Conservation (phyloP, 2,113 vertebrate species). For the Delphinus delphis region DNA sequence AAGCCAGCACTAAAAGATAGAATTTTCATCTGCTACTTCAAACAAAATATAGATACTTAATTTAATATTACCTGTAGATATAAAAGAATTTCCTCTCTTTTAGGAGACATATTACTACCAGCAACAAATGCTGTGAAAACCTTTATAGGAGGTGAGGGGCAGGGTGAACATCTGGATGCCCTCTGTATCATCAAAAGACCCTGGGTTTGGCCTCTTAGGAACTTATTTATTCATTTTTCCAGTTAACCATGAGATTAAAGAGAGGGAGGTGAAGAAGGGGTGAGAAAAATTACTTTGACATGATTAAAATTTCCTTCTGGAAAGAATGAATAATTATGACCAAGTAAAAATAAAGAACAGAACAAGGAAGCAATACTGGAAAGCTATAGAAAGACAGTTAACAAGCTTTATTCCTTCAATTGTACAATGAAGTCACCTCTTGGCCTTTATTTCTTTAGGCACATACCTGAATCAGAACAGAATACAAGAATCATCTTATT, state of each 20-base stretch:
- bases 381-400: not conserved
- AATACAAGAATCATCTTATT: constrained; percentile 29
- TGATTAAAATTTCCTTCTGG: constrained; percentile 33
- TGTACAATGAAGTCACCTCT: not conserved
- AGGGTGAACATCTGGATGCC: constrained; percentile 71
- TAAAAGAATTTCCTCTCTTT: constrained; percentile 35
- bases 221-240: constrained; percentile 72
- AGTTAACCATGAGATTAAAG: constrained; percentile 64
- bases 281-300: constrained; percentile 56
- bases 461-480: not conserved
- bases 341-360: constrained; percentile 31
- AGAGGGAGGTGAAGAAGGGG: constrained; percentile 9
- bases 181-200: constrained; percentile 65
- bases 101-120: constrained; percentile 56
- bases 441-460: not conserved
- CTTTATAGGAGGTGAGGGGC: constrained; percentile 37
- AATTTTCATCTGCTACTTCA: constrained; percentile 24
- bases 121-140: constrained; percentile 44
- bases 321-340: constrained; percentile 40
- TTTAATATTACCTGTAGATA: constrained; percentile 62
- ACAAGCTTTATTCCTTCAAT: not conserved
- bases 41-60: constrained; percentile 52
- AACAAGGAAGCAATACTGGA: not conserved
- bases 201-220: constrained; percentile 38
- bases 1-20: not conserved